Base-by-base conservation (phyloP, 2,797 vertebrate genomes). In the Gobio occitaniae region DNA sequence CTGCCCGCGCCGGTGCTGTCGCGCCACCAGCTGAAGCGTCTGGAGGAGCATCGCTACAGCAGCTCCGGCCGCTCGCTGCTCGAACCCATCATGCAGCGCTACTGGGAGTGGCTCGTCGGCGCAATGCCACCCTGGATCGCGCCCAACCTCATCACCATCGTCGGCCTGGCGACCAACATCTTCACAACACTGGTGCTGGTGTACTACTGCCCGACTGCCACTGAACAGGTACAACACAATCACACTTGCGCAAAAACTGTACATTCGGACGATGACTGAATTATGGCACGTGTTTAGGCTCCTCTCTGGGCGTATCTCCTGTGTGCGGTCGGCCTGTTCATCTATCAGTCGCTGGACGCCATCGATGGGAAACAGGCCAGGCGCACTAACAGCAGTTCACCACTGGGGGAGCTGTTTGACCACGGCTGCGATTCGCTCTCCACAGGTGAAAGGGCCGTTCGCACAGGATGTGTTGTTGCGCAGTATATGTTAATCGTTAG, bases 341-440 rank as follows among this genome's bases (percentile, higher is more conserved):
- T 99, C 91, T 99, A 99, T 94, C 98, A 99, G 92, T 99, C 98
- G 11, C 91, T 99, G 94, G 98, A 99, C 61, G 98, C 98, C 82
- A 99, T 99, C 38, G 98, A 99, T 69, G 98, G 98, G 32, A 99
- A 99, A 89, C 98, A 99, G 94, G 98, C 98, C 59, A 95, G 98
- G 88, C 97, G 98, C 93, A 99, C 98, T 84, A 98, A 98, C 21
- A 99, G 97, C 94, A 98, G 97, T 90, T 97, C 97, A 89, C 98
- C 98, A 0, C 92, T 99, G 90, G 98, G 98, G 86, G 98, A 99
- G 90, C 96, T 99, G 84, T 99, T 99, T 91, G 98, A 99, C 94
- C 98, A 99, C 83, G 98, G 98, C 91, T 99, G 98, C 90, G 98
- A 99, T 92, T 99, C 98, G 0, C 95, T 99, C 80, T 99, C 98